Evolutionary conservation across 2,113 vertebrate species (phyloP), one percentile per base, ranked within the genome.

Genomic region (Sorex araneus): DNA sequence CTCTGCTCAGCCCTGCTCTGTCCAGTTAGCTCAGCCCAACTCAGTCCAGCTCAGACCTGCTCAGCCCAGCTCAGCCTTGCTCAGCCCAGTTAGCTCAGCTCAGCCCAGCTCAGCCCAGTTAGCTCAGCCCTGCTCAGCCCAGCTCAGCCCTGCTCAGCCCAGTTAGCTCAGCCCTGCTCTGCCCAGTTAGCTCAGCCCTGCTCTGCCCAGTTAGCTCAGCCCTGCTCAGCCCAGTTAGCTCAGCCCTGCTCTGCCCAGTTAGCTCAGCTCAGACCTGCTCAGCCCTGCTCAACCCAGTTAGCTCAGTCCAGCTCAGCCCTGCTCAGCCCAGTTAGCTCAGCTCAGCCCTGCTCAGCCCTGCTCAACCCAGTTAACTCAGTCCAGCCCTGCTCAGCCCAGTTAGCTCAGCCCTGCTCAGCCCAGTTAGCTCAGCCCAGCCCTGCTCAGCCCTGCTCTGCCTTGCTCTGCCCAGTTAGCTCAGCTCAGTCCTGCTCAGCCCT

Each of bases 341-440:
- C 2, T 0, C 27, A 19, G 27, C 12, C 0, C 4, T 27, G 16
- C 0, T 0, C 21, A 19, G 2, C 27, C 0, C 18, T 57, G 25
- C 0, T 0, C 34, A 45, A 28, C 28, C 1, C 28, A 90, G 23
- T 0, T 10, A 60, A 21, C 32, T 4, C n/a, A 78, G 21, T 19
- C 1, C 30, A 70, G n/a, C n/a, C n/a, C 76, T 57, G 6, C n/a
- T 0, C 11, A 70, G 19, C 28, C 0, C n/a, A n/a, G n/a, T n/a
- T 7, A 69, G 6, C 1, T 0, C 64, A 70, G 19, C 2, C 0
- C 7, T 64, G 8, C 2, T 0, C 57, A 34, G 30, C 0, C 60
- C 0, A n/a, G 64, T 25, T 69, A n/a, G 15, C 15, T n/a, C 30
- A 77, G 23, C 1, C 0, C 40, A 54, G 25, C 0, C 0, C 43